Percentiles rank a stretch among this genome's conserved stretches.
Conservation (phyloP, 2,113 vertebrate genomes). For the Rutilus rutilus region DNA sequence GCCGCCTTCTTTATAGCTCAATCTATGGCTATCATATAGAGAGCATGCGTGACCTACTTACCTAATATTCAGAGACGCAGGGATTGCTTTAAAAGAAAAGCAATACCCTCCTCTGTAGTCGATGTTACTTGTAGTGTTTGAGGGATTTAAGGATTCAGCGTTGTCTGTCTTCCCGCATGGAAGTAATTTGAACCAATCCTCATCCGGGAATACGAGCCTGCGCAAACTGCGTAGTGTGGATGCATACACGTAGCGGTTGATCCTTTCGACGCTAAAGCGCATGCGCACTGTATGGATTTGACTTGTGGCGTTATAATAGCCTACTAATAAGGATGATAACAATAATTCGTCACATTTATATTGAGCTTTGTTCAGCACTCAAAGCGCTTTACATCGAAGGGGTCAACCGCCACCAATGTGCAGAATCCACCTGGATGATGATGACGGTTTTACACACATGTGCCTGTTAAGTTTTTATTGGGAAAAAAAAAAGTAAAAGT, state of each 20-base stretch:
- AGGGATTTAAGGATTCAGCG: constrained; percentile 26
- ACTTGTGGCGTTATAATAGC: too few relatives aligned
- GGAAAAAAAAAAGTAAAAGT: background rate
- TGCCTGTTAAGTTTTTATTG: background rate
- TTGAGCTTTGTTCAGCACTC: too few relatives aligned
- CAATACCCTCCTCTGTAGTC: background rate
- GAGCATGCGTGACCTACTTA: constrained; percentile 39
- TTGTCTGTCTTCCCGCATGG: background rate
- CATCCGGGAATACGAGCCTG: constrained; percentile 1
- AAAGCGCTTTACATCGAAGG: too few relatives aligned
- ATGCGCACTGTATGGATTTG: background rate
- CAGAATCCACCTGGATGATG: too few relatives aligned
- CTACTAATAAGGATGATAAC: too few relatives aligned
- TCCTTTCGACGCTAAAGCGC: background rate
- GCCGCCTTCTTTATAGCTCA: background rate
- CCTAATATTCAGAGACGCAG: constrained; percentile 8
- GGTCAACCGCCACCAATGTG: too few relatives aligned
- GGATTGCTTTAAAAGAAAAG: background rate
- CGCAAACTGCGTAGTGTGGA: background rate
- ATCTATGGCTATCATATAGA: background rate
- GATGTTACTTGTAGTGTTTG: constrained; percentile 30
- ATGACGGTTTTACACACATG: background rate
- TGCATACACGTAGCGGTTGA: background rate
- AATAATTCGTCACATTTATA: too few relatives aligned
- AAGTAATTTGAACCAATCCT: background rate